Percentiles rank a stretch among this genome's conserved stretches.
phyloP scores from a whole-genome alignment of 2,888 invertebrate species.

The Pasiphila rectangulata region DNA sequence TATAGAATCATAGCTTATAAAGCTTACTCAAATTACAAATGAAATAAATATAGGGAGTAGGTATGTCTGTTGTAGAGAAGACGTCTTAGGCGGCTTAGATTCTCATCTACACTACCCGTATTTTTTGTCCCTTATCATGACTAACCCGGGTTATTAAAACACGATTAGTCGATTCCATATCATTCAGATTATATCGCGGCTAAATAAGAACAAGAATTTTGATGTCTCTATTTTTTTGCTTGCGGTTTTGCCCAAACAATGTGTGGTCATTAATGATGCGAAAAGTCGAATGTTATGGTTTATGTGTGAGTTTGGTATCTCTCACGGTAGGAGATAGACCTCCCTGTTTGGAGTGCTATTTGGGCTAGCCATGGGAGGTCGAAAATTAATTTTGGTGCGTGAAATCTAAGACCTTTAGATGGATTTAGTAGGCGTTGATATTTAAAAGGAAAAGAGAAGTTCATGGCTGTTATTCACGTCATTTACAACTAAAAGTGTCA shows the following conservation, averaged over 20 bases:
- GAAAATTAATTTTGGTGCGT: slow-evolving; percentile 3
- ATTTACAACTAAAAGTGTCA: no score
- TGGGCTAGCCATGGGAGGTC: slow-evolving; percentile 16
- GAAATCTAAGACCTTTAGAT: slow-evolving; percentile 4
- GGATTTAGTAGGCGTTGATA: not conserved
- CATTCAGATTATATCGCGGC: slow-evolving; percentile 69
- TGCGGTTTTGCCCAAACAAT: slow-evolving; percentile 58
- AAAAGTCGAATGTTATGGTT: slow-evolving; percentile 45
- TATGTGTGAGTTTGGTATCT: slow-evolving; percentile 39
- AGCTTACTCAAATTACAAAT: no score
- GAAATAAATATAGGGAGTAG: no score
- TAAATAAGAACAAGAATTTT: slow-evolving; percentile 71
- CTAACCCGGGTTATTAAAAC: slow-evolving; percentile 74
- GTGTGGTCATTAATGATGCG: slow-evolving; percentile 54
- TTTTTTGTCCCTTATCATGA: slow-evolving; percentile 52
- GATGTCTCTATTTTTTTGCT: slow-evolving; percentile 62
- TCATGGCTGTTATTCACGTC: not conserved
- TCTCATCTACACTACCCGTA: slow-evolving; percentile 31
- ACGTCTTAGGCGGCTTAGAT: no score
- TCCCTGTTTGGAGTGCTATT: slow-evolving; percentile 29
- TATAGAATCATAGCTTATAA: no score
- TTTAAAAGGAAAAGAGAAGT: not conserved
- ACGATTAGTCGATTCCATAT: slow-evolving; percentile 75
- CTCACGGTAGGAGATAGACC: slow-evolving; percentile 42
- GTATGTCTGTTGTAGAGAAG: no score